Evolutionary conservation across 2,797 vertebrate genomes (phyloP).

Genomic region (Melopsittacus undulatus): DNA sequence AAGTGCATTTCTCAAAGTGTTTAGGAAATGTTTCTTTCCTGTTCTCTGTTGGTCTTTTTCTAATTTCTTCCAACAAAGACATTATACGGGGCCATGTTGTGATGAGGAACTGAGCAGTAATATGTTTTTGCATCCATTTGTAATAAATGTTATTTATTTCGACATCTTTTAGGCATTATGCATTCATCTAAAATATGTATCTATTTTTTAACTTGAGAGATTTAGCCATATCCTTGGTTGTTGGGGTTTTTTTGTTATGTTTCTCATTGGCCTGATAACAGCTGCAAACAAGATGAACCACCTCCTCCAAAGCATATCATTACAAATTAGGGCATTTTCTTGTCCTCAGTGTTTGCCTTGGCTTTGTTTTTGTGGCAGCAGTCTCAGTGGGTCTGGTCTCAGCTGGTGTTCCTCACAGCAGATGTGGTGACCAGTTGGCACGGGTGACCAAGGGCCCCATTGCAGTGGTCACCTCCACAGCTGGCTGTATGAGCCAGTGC

Average conservation of each 20-base stretch:
- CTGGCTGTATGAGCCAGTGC: background rate
- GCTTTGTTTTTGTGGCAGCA: background rate
- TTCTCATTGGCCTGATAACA: background rate
- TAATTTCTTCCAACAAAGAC: background rate
- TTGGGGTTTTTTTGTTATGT: background rate
- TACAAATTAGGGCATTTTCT: background rate
- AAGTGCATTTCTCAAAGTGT: background rate
- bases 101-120: background rate
- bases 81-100: rapidly evolving
- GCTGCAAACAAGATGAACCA: background rate
- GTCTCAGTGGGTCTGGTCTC: background rate
- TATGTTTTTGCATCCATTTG: background rate
- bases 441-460: rapidly evolving
- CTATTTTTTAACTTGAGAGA: background rate
- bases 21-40: background rate
- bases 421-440: background rate
- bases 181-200: background rate
- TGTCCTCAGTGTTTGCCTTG: background rate
- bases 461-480: background rate
- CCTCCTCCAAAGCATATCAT: background rate
- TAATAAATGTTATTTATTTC: background rate
- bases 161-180: background rate
- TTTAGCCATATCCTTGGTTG: background rate
- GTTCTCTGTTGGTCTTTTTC: background rate
- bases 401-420: background rate